Conservation (phyloP, 2,113 vertebrate genomes). For the Thalassoma bifasciatum region DNA sequence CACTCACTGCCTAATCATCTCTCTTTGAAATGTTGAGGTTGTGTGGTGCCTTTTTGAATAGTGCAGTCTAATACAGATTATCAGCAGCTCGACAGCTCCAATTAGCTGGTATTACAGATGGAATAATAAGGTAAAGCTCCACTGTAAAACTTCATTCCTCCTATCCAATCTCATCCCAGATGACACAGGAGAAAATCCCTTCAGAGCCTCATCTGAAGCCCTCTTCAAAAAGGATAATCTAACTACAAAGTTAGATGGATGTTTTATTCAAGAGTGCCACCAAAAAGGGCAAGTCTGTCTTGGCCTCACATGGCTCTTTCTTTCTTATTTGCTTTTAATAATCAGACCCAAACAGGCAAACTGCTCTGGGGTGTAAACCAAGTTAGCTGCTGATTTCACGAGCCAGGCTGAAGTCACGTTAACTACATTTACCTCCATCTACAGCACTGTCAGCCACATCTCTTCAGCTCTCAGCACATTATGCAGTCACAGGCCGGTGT, state of each 20-base stretch:
- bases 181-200: conserved; percentile 41
- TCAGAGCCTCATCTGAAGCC: conserved; percentile 12
- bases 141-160: conserved; percentile 35
- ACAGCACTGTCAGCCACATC: conserved; percentile 23
- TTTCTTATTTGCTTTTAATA: conserved; percentile 15
- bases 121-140: conserved; percentile 45
- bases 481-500: conserved; percentile 27
- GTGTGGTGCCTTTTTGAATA: conserved; percentile 24
- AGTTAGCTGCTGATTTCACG: conserved; percentile 51
- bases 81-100: conserved; percentile 57
- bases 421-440: conserved; percentile 39
- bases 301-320: conserved; percentile 1
- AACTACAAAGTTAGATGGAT: conserved; percentile 28
- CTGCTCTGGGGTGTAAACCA: conserved; percentile 11
- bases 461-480: conserved; percentile 49
- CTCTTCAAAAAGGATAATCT: conserved; percentile 21
- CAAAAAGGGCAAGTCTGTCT: conserved; percentile 9
- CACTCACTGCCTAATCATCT: conserved; percentile 41
- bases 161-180: conserved; percentile 26
- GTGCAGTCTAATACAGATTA: conserved; percentile 49
- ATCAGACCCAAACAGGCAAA: neutral
- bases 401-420: conserved; percentile 59
- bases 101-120: conserved; percentile 61
- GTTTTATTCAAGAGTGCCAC: conserved; percentile 13
- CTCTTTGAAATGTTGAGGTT: conserved; percentile 40